Conservation (phyloP, 2,888 invertebrate species). For the Tricholauxania praeusta region DNA sequence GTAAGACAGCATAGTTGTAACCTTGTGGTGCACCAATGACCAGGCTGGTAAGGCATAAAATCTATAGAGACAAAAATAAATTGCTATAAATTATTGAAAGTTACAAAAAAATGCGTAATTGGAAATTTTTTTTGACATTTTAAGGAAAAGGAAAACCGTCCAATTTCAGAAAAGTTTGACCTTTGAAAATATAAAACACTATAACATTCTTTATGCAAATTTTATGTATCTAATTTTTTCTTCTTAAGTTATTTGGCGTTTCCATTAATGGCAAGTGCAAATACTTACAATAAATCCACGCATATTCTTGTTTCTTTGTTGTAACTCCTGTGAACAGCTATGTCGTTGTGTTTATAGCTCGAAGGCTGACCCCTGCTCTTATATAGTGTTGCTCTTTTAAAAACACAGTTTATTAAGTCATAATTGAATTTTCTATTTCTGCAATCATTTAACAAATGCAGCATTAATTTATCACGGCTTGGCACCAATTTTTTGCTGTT, state of each 20-base stretch:
- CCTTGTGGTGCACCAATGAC: conserved; percentile 47
- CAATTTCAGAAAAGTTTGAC: no score
- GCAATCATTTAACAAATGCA: no score
- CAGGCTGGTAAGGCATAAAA: conserved; percentile 45
- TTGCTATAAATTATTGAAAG: no score
- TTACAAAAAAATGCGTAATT: no score
- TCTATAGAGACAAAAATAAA: conserved; percentile 31
- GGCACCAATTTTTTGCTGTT: no score
- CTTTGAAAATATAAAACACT: no score
- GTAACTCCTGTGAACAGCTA: conserved; percentile 30
- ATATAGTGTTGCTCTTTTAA: conserved; percentile 36
- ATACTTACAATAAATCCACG: conserved; percentile 50
- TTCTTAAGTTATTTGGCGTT: neutral
- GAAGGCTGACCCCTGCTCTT: conserved; percentile 10
- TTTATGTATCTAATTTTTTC: no score
- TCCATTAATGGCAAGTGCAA: neutral
- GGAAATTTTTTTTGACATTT: neutral
- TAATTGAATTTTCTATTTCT: neutral
- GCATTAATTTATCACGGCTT: no score
- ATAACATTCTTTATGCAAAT: no score
- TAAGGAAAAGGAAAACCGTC: neutral
- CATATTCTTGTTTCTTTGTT: conserved; percentile 49
- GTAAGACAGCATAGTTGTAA: conserved; percentile 43
- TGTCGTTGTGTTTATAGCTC: conserved; percentile 37
- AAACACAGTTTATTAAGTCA: neutral